Evolutionary conservation across 2,888 invertebrate genomes (phyloP), one percentile per base, ranked within the genome.

Genomic region (Cheilosia soror): DNA sequence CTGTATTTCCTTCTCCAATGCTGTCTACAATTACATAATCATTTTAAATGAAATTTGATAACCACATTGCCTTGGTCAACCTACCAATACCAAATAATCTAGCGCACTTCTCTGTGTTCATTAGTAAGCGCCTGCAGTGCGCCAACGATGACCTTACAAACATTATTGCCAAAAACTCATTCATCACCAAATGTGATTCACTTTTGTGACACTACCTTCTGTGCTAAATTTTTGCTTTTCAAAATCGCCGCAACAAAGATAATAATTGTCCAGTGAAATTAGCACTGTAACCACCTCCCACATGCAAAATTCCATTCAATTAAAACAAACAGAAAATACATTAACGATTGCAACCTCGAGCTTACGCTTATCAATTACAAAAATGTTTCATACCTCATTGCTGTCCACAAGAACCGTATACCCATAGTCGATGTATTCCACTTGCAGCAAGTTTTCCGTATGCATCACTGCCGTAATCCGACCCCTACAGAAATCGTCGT

Each of bases 401-500:
- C 94, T 90, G 20, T 94, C 93, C 75, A 96, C 93, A 13, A 94
- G 92, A 2, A 93, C 93, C 0, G 93, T 93, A 89, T 95, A 95
- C n/a, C 96, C 96, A 89, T 95, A 95, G 91, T 96, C 96, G 90
- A 95, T 93, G 89, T 95, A 95, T 6, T 94, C 91, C 5, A 95
- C 95, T 87, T 94, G 94, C 62, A 96, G 93, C 69, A 93, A 91
- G 25, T 94, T 94, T 33, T 80, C 82, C 80, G 93, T 93, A 4
- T 92, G 89, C 58, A 94, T 88, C 9, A 93, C 91, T 78, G 92
- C 93, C 58, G 93, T 92, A 60, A 96, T 93, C 89, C 94, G 94
- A 7, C 95, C 95, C 88, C 96, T 93, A 89, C 95, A 95, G 90
- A 95, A 95, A 11, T 93, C 93, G 55, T 94, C 94, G 89, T 86